Evolutionary conservation across 2,888 invertebrate species (phyloP).

Genomic region (Mimumesa dahlbomi): DNA sequence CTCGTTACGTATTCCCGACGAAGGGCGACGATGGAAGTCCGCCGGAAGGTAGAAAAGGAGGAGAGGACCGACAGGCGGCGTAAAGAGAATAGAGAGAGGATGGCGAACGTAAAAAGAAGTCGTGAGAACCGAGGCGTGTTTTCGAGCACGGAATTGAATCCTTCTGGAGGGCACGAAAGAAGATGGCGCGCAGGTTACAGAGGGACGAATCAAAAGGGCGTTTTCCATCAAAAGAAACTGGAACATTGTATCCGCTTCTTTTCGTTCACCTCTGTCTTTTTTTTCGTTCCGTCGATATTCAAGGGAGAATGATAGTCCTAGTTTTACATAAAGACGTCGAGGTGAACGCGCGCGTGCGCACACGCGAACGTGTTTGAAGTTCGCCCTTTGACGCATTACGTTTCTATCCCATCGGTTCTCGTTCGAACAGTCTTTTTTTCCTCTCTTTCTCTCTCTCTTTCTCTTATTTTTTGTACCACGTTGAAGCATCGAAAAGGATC

Average conservation of each 20-base stretch:
- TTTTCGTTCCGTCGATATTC: not conserved
- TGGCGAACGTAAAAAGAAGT: constrained; percentile 64
- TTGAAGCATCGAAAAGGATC: too few species aligned
- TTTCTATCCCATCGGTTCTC: not conserved
- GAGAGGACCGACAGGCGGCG: constrained; percentile 3
- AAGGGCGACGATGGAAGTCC: constrained; percentile 46
- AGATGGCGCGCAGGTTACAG: constrained; percentile 44
- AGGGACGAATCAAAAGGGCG: constrained; percentile 55
- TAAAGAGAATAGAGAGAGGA: constrained; percentile 43
- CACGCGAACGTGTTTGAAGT: not conserved
- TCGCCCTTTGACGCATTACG: constrained; percentile 12
- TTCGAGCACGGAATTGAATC: constrained; percentile 72
- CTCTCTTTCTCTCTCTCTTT: too few species aligned
- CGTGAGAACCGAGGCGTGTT: constrained; percentile 70
- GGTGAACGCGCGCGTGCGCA: not conserved
- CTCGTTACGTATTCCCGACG: constrained; percentile 59
- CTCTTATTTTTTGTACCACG: too few species aligned
- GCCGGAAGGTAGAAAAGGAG: constrained; percentile 32
- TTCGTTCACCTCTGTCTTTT: constrained; percentile 11
- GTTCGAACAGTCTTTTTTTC: too few species aligned
- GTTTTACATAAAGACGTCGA: constrained; percentile 20
- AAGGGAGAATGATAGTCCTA: constrained; percentile 27
- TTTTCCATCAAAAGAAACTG: constrained; percentile 49
- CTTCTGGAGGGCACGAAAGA: constrained; percentile 50
- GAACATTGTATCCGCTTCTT: constrained; percentile 38